phyloP scores from a whole-genome alignment of 2,113 vertebrate species.

The Calyptomena viridis region DNA sequence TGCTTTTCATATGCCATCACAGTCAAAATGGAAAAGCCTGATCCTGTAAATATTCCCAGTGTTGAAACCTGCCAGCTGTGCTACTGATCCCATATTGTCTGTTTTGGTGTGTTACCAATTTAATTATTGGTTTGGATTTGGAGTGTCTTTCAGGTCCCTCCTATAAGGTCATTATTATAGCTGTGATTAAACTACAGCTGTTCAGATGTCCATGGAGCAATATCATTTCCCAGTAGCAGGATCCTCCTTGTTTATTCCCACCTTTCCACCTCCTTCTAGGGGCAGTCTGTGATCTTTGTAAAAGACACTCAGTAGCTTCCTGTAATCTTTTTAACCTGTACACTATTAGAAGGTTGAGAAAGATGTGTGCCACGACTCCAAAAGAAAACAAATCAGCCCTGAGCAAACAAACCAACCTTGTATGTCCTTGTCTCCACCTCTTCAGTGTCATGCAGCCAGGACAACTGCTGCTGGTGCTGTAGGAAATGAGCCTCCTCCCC shows the following conservation, averaged over 20 bases:
- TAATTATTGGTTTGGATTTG: neutral
- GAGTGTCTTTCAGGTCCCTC: neutral
- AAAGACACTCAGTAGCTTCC: neutral
- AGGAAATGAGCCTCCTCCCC: neutral
- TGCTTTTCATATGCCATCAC: neutral
- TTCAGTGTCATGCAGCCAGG: neutral
- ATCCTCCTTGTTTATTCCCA: neutral
- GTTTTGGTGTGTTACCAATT: neutral
- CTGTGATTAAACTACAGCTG: neutral
- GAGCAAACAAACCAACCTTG: neutral
- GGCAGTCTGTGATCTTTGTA: neutral
- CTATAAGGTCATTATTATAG: neutral
- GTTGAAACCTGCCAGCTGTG: neutral
- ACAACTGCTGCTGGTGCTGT: neutral
- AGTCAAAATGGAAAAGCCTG: neutral
- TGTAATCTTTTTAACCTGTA: neutral
- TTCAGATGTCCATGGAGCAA: neutral
- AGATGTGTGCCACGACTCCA: neutral
- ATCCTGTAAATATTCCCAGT: neutral
- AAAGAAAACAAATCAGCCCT: neutral
- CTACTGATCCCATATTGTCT: neutral
- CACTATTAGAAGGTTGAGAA: neutral
- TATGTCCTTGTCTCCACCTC: neutral
- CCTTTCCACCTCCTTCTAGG: neutral
- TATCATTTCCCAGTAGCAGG: neutral